A percentile compares a stretch with the other conserved stretches of the same genome.
Evolutionary conservation across 2,888 invertebrate species (phyloP).

Genomic region (Molorchus minor): DNA sequence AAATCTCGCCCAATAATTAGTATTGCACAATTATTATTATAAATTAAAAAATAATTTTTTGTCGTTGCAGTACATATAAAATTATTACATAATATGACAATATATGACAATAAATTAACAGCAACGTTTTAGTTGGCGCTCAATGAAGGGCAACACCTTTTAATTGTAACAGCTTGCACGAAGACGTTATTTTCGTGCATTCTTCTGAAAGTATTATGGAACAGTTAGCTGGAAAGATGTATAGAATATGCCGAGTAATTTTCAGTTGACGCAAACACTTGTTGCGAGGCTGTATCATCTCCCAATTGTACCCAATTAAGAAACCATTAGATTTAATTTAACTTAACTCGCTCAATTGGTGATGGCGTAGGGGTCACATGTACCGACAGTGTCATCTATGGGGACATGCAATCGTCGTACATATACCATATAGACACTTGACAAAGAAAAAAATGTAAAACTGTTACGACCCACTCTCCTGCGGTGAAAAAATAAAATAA

Average conservation of each 20-base stretch:
- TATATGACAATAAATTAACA: too few relatives aligned
- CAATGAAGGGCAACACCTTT: too few relatives aligned
- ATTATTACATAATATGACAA: too few relatives aligned
- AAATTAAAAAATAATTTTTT: too few relatives aligned
- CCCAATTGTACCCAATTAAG: constrained; percentile 62
- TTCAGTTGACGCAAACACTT: constrained; percentile 52
- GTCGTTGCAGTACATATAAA: too few relatives aligned
- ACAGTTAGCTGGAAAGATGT: constrained; percentile 16
- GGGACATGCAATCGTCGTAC: constrained; percentile 58
- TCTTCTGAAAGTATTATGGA: constrained; percentile 1
- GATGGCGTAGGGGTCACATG: constrained; percentile 62
- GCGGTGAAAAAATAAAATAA: constrained; percentile 20
- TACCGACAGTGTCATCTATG: constrained; percentile 56
- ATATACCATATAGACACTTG: constrained; percentile 31
- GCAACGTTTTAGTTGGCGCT: too few relatives aligned
- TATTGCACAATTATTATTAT: too few relatives aligned
- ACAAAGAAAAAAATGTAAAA: constrained; percentile 32
- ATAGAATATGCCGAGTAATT: constrained; percentile 17
- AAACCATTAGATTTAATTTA: constrained; percentile 63
- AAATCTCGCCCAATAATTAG: too few relatives aligned
- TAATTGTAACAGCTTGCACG: too few relatives aligned
- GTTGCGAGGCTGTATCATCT: constrained; percentile 59
- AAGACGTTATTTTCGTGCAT: too few relatives aligned
- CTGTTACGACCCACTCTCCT: constrained; percentile 36
- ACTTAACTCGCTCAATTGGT: constrained; percentile 64